phyloP scores from a whole-genome alignment of 2,888 invertebrate genomes.

The Saturnia pavonia region DNA sequence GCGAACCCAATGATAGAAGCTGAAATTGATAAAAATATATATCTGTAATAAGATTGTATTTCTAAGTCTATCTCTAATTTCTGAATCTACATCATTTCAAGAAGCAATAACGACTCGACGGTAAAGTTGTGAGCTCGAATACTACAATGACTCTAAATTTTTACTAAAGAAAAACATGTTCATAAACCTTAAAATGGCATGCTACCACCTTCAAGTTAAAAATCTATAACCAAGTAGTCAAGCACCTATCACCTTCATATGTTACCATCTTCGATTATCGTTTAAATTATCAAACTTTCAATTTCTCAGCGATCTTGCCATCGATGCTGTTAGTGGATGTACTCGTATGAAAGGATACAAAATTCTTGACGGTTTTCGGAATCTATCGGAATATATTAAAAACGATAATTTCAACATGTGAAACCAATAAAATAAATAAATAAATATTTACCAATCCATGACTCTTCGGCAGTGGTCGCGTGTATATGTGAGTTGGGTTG shows the following conservation, averaged over 20 bases:
- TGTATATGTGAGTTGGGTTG: slow-evolving; percentile 63
- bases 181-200: neutral
- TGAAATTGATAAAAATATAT: slow-evolving; percentile 49
- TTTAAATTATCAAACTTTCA: too few relatives aligned
- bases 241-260: neutral
- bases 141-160: neutral
- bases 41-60: neutral
- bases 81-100: neutral
- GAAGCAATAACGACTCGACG: neutral
- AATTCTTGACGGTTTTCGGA: too few relatives aligned
- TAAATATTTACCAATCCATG: slow-evolving; percentile 78
- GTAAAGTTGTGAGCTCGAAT: neutral
- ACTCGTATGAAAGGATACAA: too few relatives aligned
- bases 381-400: too few relatives aligned
- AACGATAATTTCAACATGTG: neutral
- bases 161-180: neutral
- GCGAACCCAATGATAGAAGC: slow-evolving; percentile 84
- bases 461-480: slow-evolving; percentile 73
- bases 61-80: neutral
- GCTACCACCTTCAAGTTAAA: neutral
- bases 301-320: too few relatives aligned
- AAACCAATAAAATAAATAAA: too few relatives aligned
- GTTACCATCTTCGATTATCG: too few relatives aligned
- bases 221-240: neutral
- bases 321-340: too few relatives aligned